Conservation (phyloP, 2,797 vertebrate genomes). For the Bradypodion ventrale region DNA sequence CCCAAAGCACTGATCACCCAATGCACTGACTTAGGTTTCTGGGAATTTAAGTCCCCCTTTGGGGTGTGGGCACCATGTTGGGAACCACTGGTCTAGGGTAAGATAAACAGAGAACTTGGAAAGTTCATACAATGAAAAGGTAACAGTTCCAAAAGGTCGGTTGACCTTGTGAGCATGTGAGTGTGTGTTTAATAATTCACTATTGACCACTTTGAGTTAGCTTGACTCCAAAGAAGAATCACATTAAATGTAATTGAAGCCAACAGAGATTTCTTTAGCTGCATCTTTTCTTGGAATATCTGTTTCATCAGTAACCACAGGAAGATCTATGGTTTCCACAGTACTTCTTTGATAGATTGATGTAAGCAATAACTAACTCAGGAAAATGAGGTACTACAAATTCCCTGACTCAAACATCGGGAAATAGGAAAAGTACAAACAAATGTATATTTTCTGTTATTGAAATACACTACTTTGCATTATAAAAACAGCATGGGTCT, state of each 20-base stretch:
- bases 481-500: conserved; percentile 4
- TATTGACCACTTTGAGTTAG: conserved; percentile 7
- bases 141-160: not conserved
- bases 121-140: not conserved
- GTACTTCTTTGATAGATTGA: conserved; percentile 54
- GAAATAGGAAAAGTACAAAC: conserved; percentile 42
- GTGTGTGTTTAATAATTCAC: conserved; percentile 3
- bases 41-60: too few species aligned
- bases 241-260: conserved; percentile 25
- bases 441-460: conserved; percentile 43
- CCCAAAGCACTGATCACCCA: too few species aligned
- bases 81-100: too few species aligned
- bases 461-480: not conserved
- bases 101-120: not conserved
- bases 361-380: conserved; percentile 55
- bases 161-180: not conserved
- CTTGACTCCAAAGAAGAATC: conserved; percentile 16
- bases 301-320: conserved; percentile 25
- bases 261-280: conserved; percentile 34
- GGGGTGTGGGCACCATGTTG: too few species aligned
- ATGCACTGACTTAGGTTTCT: too few species aligned
- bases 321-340: conserved; percentile 46
- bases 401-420: conserved; percentile 34
- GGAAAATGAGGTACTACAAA: conserved; percentile 56
- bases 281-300: conserved; percentile 43